A percentile compares a stretch with the other conserved stretches of the same genome.
Conservation (phyloP, 1,140 invertebrate species). For the Brachionus sp. region DNA sequence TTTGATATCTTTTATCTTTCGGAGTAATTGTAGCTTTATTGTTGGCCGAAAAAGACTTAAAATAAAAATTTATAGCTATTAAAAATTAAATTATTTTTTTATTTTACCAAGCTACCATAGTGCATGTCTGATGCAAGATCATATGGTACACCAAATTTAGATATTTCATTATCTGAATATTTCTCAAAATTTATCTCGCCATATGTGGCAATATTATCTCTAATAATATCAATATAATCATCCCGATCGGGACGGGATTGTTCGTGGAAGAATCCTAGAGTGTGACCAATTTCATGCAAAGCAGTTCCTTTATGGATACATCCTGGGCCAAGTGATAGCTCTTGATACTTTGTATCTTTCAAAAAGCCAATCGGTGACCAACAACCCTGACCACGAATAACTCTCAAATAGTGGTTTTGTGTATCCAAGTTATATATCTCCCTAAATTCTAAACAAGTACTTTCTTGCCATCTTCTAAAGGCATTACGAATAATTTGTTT, state of each 20-base stretch:
- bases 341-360: neutral
- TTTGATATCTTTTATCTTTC: conserved; percentile 23
- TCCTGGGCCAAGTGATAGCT: neutral
- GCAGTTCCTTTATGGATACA: conserved; percentile 49
- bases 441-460: conserved; percentile 30
- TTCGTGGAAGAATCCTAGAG: conserved; percentile 64
- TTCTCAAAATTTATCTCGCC: conserved; percentile 61
- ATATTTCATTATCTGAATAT: conserved; percentile 53
- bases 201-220: conserved; percentile 64
- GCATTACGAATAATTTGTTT: neutral
- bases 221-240: conserved; percentile 65
- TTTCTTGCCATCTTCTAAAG: conserved; percentile 20
- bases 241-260: conserved; percentile 68
- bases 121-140: conserved; percentile 62
- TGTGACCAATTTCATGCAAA: conserved; percentile 61
- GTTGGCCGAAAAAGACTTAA: conserved; percentile 37
- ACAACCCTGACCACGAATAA: neutral
- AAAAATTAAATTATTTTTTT: neutral
- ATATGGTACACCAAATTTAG: conserved; percentile 60
- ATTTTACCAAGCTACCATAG: conserved; percentile 50
- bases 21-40: conserved; percentile 17
- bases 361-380: conserved; percentile 22
- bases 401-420: neutral
- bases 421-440: neutral
- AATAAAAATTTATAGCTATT: neutral